phyloP scores from a whole-genome alignment of 2,113 vertebrate genomes.

The Calidris pygmaea region DNA sequence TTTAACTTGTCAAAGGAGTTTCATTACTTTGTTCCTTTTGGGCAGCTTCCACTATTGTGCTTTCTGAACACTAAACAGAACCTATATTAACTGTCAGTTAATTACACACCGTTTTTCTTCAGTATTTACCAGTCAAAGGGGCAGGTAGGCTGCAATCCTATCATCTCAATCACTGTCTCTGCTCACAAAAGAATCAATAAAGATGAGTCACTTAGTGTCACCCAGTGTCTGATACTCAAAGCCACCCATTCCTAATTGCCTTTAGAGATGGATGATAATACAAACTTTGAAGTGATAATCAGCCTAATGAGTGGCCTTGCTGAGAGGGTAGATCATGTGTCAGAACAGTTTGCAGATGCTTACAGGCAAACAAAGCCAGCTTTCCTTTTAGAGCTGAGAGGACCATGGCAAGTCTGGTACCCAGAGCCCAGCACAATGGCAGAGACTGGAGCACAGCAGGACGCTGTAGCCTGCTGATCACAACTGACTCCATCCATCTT shows the following conservation, averaged over 20 bases:
- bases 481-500: conserved; percentile 80
- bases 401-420: conserved; percentile 76
- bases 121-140: conserved; percentile 89
- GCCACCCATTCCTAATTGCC: conserved; percentile 92
- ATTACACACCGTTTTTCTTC: conserved; percentile 90
- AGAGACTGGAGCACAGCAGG: conserved; percentile 82
- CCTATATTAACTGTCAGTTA: conserved; percentile 91
- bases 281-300: conserved; percentile 91
- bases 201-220: conserved; percentile 88
- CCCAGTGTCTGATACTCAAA: conserved; percentile 85
- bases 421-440: conserved; percentile 74
- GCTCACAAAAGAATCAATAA: conserved; percentile 85
- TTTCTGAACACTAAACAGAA: conserved; percentile 84
- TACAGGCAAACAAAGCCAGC: conserved; percentile 75
- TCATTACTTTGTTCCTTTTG: conserved; percentile 78
- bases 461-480: conserved; percentile 70
- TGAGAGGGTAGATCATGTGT: conserved; percentile 76
- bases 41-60: conserved; percentile 78
- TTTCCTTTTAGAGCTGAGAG: conserved; percentile 77
- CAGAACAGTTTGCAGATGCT: conserved; percentile 79
- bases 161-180: conserved; percentile 88
- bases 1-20: conserved; percentile 80
- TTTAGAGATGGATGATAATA: conserved; percentile 90
- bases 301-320: conserved; percentile 84
- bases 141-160: conserved; percentile 78